phyloP scores from a whole-genome alignment of 1,140 invertebrate species.

The Caenorhabditis inopinata region DNA sequence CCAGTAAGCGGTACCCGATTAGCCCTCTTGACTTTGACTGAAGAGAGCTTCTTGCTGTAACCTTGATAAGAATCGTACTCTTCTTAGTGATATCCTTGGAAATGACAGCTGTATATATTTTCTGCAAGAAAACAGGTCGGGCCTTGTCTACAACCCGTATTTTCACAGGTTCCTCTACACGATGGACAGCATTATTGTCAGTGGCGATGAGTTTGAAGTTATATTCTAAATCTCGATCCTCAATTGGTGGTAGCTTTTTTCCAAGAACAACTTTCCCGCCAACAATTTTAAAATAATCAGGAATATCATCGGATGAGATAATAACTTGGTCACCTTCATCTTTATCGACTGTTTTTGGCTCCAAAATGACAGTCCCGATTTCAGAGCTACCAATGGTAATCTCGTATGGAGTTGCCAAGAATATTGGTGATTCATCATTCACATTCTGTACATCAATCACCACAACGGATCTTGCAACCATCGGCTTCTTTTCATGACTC shows the following conservation, averaged over 20 bases:
- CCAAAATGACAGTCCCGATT: not conserved
- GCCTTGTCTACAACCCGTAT: conserved; percentile 51
- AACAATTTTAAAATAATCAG: not conserved
- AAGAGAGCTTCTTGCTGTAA: conserved; percentile 46
- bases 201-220: conserved; percentile 1
- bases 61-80: conserved; percentile 46
- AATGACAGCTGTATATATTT: conserved; percentile 48
- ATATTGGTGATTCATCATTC: conserved; percentile 54
- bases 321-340: not conserved
- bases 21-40: conserved; percentile 49
- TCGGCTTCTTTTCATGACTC: not conserved
- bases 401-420: conserved; percentile 40
- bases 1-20: conserved; percentile 48
- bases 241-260: not conserved
- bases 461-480: conserved; percentile 10
- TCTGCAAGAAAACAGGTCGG: conserved; percentile 56
- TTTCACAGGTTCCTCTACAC: conserved; percentile 23
- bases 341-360: not conserved
- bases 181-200: not conserved
- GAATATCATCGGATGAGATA: not conserved
- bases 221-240: not conserved
- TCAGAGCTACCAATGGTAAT: conserved; percentile 13
- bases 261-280: not conserved
- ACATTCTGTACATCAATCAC: conserved; percentile 56
- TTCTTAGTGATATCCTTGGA: conserved; percentile 40